Evolutionary conservation across 1,140 invertebrate genomes (phyloP).

Genomic region (Sycophila sp.): DNA sequence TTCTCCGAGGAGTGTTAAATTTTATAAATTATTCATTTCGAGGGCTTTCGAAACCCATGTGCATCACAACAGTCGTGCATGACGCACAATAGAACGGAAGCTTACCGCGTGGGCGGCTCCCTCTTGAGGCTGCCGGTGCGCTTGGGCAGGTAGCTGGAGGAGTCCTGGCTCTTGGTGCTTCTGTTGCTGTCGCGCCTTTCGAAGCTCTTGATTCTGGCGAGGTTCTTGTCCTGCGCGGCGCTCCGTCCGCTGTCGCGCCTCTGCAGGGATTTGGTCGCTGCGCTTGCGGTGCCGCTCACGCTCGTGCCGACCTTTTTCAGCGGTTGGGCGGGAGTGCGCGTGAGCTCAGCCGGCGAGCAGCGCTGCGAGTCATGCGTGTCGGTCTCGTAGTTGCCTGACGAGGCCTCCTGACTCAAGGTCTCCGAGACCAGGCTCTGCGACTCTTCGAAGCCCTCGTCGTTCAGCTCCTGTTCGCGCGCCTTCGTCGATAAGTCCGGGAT

Average conservation of each 20-base stretch:
- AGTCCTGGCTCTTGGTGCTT: slow-evolving; percentile 23
- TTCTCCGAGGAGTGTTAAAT: no score
- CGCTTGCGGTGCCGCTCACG: neutral
- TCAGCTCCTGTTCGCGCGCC: slow-evolving; percentile 74
- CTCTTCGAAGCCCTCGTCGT: slow-evolving; percentile 91
- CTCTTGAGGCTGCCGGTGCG: slow-evolving; percentile 50
- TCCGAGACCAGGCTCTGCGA: slow-evolving; percentile 87
- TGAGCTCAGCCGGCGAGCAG: slow-evolving; percentile 59
- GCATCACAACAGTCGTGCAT: no score
- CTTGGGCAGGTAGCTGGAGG: slow-evolving; percentile 56
- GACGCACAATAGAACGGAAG: no score
- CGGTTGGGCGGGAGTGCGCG: neutral
- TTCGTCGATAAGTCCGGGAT: slow-evolving; percentile 63
- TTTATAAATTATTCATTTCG: no score
- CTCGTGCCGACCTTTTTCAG: neutral
- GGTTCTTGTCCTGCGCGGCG: neutral
- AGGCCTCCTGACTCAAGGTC: slow-evolving; percentile 81
- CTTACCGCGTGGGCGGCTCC: slow-evolving; percentile 46
- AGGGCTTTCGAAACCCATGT: no score
- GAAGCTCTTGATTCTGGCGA: slow-evolving; percentile 30
- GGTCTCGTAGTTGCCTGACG: slow-evolving; percentile 76
- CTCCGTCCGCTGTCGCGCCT: neutral
- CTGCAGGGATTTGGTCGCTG: neutral
- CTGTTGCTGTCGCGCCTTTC: slow-evolving; percentile 26
- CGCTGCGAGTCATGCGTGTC: slow-evolving; percentile 68